Percentiles rank a stretch among this genome's conserved stretches.
Evolutionary conservation across 2,113 vertebrate genomes (phyloP).

Genomic region (Oenanthe melanoleuca): DNA sequence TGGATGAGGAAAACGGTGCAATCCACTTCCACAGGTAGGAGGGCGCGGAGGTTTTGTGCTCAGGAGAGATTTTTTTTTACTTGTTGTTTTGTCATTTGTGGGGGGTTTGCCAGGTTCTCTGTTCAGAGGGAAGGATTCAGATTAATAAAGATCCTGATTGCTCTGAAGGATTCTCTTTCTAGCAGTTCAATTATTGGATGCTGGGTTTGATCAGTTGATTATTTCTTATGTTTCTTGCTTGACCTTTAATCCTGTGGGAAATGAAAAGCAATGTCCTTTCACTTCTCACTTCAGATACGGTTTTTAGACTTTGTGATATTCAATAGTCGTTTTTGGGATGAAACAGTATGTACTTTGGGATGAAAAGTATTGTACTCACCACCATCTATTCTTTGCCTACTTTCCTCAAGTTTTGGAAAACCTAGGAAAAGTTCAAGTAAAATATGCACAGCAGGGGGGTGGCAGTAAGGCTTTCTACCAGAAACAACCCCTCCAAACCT

Average conservation of each 20-base stretch:
- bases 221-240: neutral
- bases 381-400: neutral
- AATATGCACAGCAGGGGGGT: neutral
- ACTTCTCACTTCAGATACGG: neutral
- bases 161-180: neutral
- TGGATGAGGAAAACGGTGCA: conserved; percentile 88
- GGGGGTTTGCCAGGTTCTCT: neutral
- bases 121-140: neutral
- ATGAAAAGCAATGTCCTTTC: neutral
- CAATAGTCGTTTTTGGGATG: neutral
- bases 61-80: neutral
- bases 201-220: neutral
- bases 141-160: neutral
- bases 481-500: neutral
- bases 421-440: neutral
- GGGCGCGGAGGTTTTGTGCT: neutral
- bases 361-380: neutral
- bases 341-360: neutral
- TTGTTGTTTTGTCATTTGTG: neutral
- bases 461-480: neutral
- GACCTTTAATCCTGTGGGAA: neutral
- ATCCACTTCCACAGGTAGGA: conserved; percentile 88
- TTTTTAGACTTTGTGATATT: neutral
- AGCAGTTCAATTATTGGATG: neutral
- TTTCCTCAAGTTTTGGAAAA: neutral